phyloP scores from a whole-genome alignment of 2,797 vertebrate genomes.

The Protosalanx chinensis region DNA sequence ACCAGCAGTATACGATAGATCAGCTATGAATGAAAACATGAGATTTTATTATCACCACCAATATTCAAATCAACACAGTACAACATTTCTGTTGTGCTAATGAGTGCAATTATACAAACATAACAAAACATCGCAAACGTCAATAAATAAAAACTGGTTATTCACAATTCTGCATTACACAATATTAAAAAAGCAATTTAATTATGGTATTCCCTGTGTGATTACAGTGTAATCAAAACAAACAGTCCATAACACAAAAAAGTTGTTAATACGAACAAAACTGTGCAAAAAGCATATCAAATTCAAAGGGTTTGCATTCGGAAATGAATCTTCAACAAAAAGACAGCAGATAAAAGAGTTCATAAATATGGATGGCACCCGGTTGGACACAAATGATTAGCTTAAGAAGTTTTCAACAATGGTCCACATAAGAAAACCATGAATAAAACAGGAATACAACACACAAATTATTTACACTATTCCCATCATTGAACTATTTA shows the following conservation, averaged over 20 bases:
- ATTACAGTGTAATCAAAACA: constrained; percentile 28
- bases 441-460: constrained; percentile 17
- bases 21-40: constrained; percentile 40
- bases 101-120: constrained; percentile 66
- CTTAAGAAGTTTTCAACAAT: constrained; percentile 5
- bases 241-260: constrained; percentile 43
- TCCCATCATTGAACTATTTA: constrained; percentile 23
- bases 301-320: constrained; percentile 13
- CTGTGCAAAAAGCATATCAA: constrained; percentile 54
- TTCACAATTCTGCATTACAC: constrained; percentile 67
- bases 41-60: constrained; percentile 75
- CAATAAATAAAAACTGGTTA: constrained; percentile 76
- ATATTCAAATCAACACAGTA: constrained; percentile 63
- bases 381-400: constrained; percentile 34
- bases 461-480: constrained; percentile 52
- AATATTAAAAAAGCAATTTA: constrained; percentile 44
- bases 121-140: constrained; percentile 57
- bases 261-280: constrained; percentile 46
- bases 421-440: background rate
- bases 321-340: constrained; percentile 15
- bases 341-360: constrained; percentile 3
- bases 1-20: background rate
- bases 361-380: constrained; percentile 52
- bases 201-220: constrained; percentile 31
- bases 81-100: constrained; percentile 73